phyloP scores from a whole-genome alignment of 2,888 invertebrate species.

The Phasia obesa region DNA sequence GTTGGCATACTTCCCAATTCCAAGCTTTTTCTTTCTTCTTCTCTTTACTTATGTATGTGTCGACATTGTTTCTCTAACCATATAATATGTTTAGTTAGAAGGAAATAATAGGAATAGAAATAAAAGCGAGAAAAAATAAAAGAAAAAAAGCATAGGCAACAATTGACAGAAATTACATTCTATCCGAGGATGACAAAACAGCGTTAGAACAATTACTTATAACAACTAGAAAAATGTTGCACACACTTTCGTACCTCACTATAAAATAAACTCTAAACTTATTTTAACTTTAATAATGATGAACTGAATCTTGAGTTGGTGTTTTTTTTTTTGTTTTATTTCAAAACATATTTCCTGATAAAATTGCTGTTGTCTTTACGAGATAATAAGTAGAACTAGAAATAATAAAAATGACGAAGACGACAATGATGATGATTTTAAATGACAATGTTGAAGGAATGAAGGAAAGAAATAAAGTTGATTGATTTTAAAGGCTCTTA shows the following conservation, averaged over 20 bases:
- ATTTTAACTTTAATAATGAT: slow-evolving; percentile 57
- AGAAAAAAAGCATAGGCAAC: slow-evolving; percentile 7
- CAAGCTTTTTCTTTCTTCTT: background rate
- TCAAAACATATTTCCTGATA: slow-evolving; percentile 9
- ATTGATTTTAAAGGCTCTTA: slow-evolving; percentile 60
- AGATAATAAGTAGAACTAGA: slow-evolving; percentile 34
- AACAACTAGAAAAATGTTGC: slow-evolving; percentile 70
- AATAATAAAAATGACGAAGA: slow-evolving; percentile 28
- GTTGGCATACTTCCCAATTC: slow-evolving; percentile 37
- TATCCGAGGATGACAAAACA: slow-evolving; percentile 70
- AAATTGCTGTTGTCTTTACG: slow-evolving; percentile 11
- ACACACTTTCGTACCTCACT: slow-evolving; percentile 62
- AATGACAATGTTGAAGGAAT: slow-evolving; percentile 57
- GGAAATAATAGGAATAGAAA: slow-evolving; percentile 24
- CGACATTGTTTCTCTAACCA: slow-evolving; percentile 34
- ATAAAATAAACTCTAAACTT: slow-evolving; percentile 21
- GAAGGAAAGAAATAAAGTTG: slow-evolving; percentile 57
- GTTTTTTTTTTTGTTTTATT: slow-evolving; percentile 4
- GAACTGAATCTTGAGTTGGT: slow-evolving; percentile 43
- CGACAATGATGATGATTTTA: slow-evolving; percentile 56
- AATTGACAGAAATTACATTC: slow-evolving; percentile 64
- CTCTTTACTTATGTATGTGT: background rate
- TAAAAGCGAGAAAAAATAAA: slow-evolving; percentile 24
- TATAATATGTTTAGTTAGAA: slow-evolving; percentile 49
- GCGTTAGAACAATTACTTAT: slow-evolving; percentile 71